Conservation (phyloP, 2,888 invertebrate species). For the Pollenia labialis region DNA sequence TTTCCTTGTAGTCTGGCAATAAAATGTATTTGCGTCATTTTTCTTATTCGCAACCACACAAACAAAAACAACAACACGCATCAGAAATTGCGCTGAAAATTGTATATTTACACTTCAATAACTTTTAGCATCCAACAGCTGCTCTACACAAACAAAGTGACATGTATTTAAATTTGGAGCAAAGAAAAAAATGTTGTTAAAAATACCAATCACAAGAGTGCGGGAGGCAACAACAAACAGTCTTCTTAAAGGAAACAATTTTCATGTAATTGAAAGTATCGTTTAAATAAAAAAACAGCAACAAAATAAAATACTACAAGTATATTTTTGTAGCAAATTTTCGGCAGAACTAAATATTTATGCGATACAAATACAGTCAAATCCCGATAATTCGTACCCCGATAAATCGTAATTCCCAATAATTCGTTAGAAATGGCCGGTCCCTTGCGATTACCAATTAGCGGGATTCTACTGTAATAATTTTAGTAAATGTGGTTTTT, state of each 20-base stretch:
- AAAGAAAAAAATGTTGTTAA: conserved; percentile 10
- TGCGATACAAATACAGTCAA: conserved; percentile 9
- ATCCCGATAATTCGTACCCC: too few species aligned
- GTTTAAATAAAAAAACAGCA: conserved; percentile 34
- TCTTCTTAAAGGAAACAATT: conserved; percentile 60
- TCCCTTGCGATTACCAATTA: too few species aligned
- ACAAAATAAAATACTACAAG: conserved; percentile 12
- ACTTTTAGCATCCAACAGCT: conserved; percentile 15
- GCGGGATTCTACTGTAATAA: too few species aligned
- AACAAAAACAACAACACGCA: conserved; percentile 7
- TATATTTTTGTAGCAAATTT: background rate
- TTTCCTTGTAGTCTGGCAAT: conserved; percentile 28
- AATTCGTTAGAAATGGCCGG: too few species aligned
- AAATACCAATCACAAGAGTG: conserved; percentile 39
- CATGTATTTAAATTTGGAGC: conserved; percentile 42
- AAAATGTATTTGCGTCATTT: background rate
- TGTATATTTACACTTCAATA: conserved; percentile 64
- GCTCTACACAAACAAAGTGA: conserved; percentile 13
- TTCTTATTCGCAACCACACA: conserved; percentile 12
- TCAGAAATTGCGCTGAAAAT: conserved; percentile 58
- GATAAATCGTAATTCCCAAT: too few species aligned
- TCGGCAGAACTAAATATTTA: conserved; percentile 13
- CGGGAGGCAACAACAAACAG: conserved; percentile 40
- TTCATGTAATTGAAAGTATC: conserved; percentile 59
- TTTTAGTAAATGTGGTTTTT: conserved; percentile 2